Evolutionary conservation across 1,140 invertebrate species (phyloP), one percentile per base, ranked within the genome.

Genomic region (Saccostrea glomerata): DNA sequence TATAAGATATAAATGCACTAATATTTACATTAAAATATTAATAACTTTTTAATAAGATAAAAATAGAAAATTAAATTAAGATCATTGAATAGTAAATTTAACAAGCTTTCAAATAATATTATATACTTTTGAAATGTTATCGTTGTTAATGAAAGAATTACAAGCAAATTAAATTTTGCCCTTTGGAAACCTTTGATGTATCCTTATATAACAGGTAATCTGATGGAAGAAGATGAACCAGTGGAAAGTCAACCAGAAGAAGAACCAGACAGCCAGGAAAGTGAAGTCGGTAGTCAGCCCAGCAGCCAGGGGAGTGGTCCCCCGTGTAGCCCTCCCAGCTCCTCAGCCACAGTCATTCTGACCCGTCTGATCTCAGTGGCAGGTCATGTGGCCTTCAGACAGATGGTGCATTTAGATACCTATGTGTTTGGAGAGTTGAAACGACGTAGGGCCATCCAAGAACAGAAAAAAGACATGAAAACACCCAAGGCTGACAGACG

Each of bases 351-450:
- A 1, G 87, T 89, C 47, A 88, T 96, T 86, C 91, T 97, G 40
- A 95, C 96, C 0, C 96, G 97, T 77, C 96, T 97, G 70, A 94
- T 98, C 2, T 96, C 96, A 84, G 91, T 97, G 20, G 93, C 97
- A 85, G 97, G 97, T 30, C 97, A 97, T 84, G 95, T 97, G 85
- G 97, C 97, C 7, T 94, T 97, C 47, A 96, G 96, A 90, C 96
- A 98, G 92, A 96, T 98, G 92, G 96, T 97, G 23, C 96, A 97
- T 94, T 95, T 98, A 36, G 98, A 98, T 92, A 96, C 96, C 15
- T 96, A 96, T 90, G 96, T 98, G 15, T 97, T 98, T 88, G 97
- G 96, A 55, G 97, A 97, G 93, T 94, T 97, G 87, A 97, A 97
- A 92, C 92, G 96, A 92, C 89, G 93, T 2, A 87, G 90, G 15